These are phyloP conservation scores for Sitta europaea DNA, from an alignment of 2,113 vertebrate genomes.

Conservation along the genomic window DNA sequence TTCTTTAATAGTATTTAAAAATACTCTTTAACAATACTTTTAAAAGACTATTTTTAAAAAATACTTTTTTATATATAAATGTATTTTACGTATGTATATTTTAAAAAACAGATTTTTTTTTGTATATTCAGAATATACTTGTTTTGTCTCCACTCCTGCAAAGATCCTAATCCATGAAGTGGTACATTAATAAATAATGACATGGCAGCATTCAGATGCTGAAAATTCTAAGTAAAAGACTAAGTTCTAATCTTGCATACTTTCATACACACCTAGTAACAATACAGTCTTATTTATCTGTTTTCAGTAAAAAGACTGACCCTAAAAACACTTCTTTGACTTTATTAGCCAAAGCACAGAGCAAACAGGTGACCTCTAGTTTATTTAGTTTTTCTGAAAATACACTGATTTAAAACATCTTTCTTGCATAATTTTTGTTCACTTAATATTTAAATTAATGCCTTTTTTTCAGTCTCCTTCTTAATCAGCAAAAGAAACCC, in stretches of 20 bases:
- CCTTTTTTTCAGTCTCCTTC: not conserved
- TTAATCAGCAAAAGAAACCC: not conserved
- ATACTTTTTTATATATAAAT: too few relatives aligned
- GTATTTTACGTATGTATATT: too few relatives aligned
- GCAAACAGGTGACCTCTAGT: not conserved
- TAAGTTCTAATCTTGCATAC: not conserved
- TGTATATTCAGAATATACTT: not conserved
- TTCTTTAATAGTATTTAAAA: not conserved
- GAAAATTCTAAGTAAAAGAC: not conserved
- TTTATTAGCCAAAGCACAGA: not conserved
- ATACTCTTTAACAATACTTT: not conserved
- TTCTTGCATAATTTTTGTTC: not conserved
- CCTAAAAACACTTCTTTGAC: not conserved
- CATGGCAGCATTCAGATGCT: not conserved
- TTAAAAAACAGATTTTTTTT: not conserved
- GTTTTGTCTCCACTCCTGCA: not conserved
- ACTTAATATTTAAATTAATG: not conserved
- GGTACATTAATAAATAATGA: not conserved
- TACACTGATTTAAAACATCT: not conserved
- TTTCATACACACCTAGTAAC: not conserved
- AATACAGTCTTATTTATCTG: not conserved
- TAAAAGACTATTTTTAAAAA: too few relatives aligned
- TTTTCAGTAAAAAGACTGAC: not conserved
- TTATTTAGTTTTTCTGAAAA: not conserved
- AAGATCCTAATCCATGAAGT: not conserved